Evolutionary conservation across 2,888 invertebrate genomes (phyloP).

Genomic region (Meliscaeva auricollis): DNA sequence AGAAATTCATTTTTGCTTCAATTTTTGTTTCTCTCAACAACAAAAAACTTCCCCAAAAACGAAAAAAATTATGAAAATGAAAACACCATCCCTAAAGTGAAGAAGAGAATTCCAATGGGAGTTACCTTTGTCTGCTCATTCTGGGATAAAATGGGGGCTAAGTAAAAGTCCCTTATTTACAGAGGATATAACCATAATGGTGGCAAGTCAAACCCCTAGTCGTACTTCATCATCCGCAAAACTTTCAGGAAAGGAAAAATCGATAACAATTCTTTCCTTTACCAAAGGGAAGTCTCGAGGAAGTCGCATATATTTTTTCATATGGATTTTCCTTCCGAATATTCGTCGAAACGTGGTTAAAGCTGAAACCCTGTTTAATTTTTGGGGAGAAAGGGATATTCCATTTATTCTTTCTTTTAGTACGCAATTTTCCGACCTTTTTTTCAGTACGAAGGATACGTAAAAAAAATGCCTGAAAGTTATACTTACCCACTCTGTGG

Average conservation of each 20-base stretch:
- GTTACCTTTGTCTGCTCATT: constrained; percentile 24
- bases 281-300: constrained; percentile 36
- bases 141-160: constrained; percentile 14
- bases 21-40: not conserved
- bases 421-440: not conserved
- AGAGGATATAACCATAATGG: constrained; percentile 22
- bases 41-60: constrained; percentile 43
- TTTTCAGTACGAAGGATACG: not conserved
- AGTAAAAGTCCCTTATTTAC: constrained; percentile 49
- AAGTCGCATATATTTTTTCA: constrained; percentile 24
- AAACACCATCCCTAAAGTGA: constrained; percentile 26
- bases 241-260: constrained; percentile 38
- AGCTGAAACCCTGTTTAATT: constrained; percentile 13
- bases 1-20: constrained; percentile 57
- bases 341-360: not conserved
- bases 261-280: constrained; percentile 53
- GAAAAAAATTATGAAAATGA: constrained; percentile 7
- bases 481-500: constrained; percentile 14
- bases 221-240: constrained; percentile 4
- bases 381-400: not conserved
- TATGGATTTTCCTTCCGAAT: constrained; percentile 19
- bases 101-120: constrained; percentile 38
- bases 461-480: constrained; percentile 41
- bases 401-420: constrained; percentile 23
- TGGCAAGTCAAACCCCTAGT: constrained; percentile 39